phyloP scores from a whole-genome alignment of 2,888 invertebrate genomes.

The Antitype chi region DNA sequence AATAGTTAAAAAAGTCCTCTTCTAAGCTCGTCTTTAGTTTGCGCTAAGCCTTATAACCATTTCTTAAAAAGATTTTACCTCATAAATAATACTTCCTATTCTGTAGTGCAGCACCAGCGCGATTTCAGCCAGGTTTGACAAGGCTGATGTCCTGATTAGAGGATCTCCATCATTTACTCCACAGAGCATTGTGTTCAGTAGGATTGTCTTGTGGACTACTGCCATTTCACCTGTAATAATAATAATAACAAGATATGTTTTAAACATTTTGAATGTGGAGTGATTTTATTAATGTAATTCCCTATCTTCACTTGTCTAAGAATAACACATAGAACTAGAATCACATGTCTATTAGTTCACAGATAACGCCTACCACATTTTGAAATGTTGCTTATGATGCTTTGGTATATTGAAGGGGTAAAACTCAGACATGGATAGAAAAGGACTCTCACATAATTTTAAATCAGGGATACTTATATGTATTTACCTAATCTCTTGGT shows the following conservation, averaged over 20 bases:
- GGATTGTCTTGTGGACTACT: constrained; percentile 92
- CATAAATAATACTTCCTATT: constrained; percentile 93
- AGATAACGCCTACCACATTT: background rate
- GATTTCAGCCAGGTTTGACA: constrained; percentile 96
- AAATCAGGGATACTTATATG: background rate
- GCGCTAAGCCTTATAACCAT: background rate
- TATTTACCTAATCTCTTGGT: constrained; percentile 92
- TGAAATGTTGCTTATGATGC: background rate
- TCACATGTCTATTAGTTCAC: background rate
- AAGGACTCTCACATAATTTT: background rate
- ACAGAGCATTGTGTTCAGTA: constrained; percentile 93
- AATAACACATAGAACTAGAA: background rate
- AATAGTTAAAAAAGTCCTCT: background rate
- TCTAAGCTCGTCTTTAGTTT: background rate
- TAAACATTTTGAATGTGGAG: background rate
- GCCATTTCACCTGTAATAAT: constrained; percentile 92
- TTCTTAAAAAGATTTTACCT: constrained; percentile 87
- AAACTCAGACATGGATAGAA: background rate
- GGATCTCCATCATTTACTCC: constrained; percentile 93
- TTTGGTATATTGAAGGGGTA: too few species aligned
- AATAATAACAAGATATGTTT: constrained; percentile 14
- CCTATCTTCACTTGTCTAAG: background rate
- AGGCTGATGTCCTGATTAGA: constrained; percentile 94
- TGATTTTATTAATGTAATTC: background rate
- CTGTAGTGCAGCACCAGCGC: constrained; percentile 94